Conservation (phyloP, 2,113 vertebrate genomes). For the Gopherus evgoodei region DNA sequence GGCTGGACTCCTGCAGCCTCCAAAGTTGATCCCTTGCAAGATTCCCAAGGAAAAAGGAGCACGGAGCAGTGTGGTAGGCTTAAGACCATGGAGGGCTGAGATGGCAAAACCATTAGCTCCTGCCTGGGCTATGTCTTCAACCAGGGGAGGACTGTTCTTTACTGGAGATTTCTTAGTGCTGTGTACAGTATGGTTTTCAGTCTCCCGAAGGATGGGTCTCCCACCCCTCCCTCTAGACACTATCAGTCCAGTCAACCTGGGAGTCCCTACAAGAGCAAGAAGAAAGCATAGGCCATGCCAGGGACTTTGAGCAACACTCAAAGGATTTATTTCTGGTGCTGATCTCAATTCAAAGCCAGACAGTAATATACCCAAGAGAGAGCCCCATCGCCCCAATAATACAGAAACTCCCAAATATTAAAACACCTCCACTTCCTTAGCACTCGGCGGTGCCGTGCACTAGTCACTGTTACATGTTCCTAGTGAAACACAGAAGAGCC, state of each 20-base stretch:
- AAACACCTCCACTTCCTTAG: background rate
- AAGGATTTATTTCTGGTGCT: slow-evolving; percentile 53
- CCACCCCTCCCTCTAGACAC: background rate
- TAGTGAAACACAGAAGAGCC: background rate
- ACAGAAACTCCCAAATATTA: too few relatives aligned
- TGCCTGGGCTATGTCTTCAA: background rate
- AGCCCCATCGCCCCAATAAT: accelerated
- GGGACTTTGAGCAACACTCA: background rate
- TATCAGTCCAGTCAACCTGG: background rate
- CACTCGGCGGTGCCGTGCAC: background rate
- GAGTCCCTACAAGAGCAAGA: background rate
- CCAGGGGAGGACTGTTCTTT: background rate
- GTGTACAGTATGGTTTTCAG: background rate
- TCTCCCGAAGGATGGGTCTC: too few relatives aligned
- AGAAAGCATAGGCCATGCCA: background rate
- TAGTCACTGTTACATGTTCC: background rate
- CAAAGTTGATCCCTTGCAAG: background rate
- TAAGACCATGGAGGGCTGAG: background rate
- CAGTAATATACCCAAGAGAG: background rate
- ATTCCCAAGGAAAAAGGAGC: background rate
- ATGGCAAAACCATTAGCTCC: too few relatives aligned
- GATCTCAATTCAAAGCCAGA: background rate
- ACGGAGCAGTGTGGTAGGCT: background rate
- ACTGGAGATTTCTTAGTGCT: background rate
- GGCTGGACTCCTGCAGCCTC: background rate